Conservation (phyloP, 2,888 invertebrate species). For the Pristionchus arcanus region DNA sequence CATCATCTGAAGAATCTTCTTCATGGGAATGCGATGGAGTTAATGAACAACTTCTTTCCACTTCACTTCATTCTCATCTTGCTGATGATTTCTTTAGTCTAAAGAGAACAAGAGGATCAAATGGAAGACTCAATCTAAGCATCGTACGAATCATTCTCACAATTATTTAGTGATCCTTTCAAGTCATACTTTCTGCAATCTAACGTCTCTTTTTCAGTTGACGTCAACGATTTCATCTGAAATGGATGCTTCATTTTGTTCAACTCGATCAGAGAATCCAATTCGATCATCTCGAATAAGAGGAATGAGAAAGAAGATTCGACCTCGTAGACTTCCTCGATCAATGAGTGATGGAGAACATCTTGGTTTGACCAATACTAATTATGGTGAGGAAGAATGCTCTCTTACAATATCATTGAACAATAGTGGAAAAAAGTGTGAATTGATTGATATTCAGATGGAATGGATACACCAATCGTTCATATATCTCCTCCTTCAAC, state of each 20-base stretch:
- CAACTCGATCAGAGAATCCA: slow-evolving; percentile 67
- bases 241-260: slow-evolving; percentile 71
- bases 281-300: not conserved
- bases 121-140: slow-evolving; percentile 48
- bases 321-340: slow-evolving; percentile 56
- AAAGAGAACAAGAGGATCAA: slow-evolving; percentile 37
- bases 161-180: not conserved
- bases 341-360: slow-evolving; percentile 75
- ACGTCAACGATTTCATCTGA: slow-evolving; percentile 58
- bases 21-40: slow-evolving; percentile 60
- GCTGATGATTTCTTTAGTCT: slow-evolving; percentile 46
- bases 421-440: not conserved
- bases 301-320: slow-evolving; percentile 52
- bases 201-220: not conserved
- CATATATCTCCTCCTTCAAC: slow-evolving; percentile 65
- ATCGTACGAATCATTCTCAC: not conserved
- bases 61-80: slow-evolving; percentile 45
- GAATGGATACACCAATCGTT: slow-evolving; percentile 57
- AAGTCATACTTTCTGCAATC: not conserved
- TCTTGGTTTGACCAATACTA: slow-evolving; percentile 58
- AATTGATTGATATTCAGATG: not conserved
- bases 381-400: not conserved
- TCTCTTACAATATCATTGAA: not conserved
- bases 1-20: slow-evolving; percentile 71
- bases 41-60: slow-evolving; percentile 40